phyloP scores from a whole-genome alignment of 2,113 vertebrate genomes.

The Typhlomys cinereus region DNA sequence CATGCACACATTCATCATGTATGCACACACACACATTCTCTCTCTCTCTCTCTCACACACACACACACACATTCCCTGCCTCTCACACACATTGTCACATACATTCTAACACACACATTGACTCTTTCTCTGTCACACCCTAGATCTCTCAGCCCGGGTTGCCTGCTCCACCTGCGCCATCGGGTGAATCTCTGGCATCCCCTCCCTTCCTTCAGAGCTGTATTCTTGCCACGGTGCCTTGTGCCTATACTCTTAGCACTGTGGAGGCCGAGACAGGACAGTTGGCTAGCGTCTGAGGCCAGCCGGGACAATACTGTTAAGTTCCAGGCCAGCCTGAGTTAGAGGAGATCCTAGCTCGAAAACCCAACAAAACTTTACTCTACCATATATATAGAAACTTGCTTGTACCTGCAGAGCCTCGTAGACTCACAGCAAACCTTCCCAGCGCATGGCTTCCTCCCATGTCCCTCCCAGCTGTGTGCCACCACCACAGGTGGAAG shows the following conservation, averaged over 20 bases:
- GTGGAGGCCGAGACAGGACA: neutral
- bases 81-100: no score
- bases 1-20: neutral
- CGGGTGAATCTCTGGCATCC: neutral
- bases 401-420: neutral
- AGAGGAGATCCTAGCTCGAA: neutral
- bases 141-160: neutral
- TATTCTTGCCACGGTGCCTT: neutral
- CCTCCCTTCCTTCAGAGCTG: neutral
- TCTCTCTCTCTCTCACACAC: neutral
- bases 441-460: neutral
- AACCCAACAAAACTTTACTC: neutral
- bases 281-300: neutral
- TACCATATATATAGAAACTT: no score
- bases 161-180: neutral
- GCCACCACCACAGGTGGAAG: no score
- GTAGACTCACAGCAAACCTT: neutral
- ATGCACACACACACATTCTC: neutral
- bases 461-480: neutral
- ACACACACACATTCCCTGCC: no score
- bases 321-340: neutral
- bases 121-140: neutral
- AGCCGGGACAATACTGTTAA: neutral
- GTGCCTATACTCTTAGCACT: neutral
- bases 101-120: no score